phyloP scores from a whole-genome alignment of 2,888 invertebrate genomes.

The Pandemis corylana region DNA sequence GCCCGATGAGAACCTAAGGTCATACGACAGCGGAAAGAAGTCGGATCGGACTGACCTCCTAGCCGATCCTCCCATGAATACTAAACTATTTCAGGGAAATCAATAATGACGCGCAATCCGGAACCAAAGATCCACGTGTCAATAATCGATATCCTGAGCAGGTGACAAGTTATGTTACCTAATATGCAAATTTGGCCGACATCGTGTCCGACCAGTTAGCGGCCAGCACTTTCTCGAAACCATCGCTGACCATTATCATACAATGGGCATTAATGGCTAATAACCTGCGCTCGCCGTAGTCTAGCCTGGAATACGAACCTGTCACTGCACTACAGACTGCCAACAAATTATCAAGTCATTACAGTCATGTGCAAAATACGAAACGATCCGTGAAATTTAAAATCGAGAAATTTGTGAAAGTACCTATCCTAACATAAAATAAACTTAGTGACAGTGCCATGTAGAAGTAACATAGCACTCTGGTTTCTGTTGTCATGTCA shows the following conservation, averaged over 20 bases:
- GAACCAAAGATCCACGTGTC: constrained; percentile 38
- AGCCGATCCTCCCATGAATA: constrained; percentile 23
- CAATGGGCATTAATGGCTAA: constrained; percentile 68
- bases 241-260: constrained; percentile 67
- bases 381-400: background rate
- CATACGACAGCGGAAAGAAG: constrained; percentile 26
- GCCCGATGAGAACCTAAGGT: background rate
- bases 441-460: background rate
- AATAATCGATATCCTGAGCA: constrained; percentile 44
- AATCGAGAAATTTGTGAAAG: background rate
- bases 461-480: background rate
- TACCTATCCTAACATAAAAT: background rate
- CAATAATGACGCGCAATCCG: constrained; percentile 26
- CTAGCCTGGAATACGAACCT: constrained; percentile 39
- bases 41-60: constrained; percentile 28
- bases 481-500: no score
- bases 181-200: constrained; percentile 71
- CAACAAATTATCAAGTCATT: constrained; percentile 12
- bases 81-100: constrained; percentile 37
- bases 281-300: constrained; percentile 38
- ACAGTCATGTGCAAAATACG: constrained; percentile 1
- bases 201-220: constrained; percentile 73
- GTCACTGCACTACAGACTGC: background rate
- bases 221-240: constrained; percentile 70
- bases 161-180: constrained; percentile 59